These are phyloP conservation scores for Tetragonula carbonaria DNA, from an alignment of 2,888 invertebrate species.

Conservation along the genomic window DNA sequence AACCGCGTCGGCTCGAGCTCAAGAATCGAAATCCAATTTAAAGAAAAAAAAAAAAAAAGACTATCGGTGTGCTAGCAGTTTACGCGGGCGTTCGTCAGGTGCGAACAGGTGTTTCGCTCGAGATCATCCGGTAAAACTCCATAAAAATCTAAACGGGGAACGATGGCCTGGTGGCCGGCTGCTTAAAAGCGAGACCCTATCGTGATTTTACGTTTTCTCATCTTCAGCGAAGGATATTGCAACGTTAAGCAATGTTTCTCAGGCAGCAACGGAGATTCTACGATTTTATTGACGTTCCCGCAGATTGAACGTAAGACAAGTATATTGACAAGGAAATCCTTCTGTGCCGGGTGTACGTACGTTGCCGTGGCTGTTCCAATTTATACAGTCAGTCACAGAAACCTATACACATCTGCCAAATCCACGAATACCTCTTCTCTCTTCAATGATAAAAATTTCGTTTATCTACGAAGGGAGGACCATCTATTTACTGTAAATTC, in stretches of 20 bases:
- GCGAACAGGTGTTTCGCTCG: constrained; percentile 42
- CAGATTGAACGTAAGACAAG: constrained; percentile 62
- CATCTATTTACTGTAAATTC: no score
- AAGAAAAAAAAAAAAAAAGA: constrained; percentile 12
- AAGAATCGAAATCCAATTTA: constrained; percentile 63
- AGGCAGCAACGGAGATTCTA: constrained; percentile 51
- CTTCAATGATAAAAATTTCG: no score
- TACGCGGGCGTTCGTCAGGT: constrained; percentile 53
- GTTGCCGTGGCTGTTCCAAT: constrained; percentile 41
- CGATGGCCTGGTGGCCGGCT: constrained; percentile 25
- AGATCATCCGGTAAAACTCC: constrained; percentile 65
- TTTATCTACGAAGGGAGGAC: no score
- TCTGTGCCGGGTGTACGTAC: constrained; percentile 51
- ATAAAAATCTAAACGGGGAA: constrained; percentile 69
- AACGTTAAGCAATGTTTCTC: constrained; percentile 50
- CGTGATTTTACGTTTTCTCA: constrained; percentile 68
- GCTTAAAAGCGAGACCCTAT: constrained; percentile 59
- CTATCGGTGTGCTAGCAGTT: constrained; percentile 59
- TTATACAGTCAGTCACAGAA: constrained; percentile 32
- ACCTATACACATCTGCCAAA: no score
- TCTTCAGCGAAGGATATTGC: constrained; percentile 62
- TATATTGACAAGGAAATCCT: constrained; percentile 57
- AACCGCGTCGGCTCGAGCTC: neutral
- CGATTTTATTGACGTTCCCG: constrained; percentile 65
- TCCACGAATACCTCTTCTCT: no score